These are phyloP conservation scores for Rhaphigaster nebulosa DNA, from an alignment of 2,888 invertebrate genomes.

Conservation along the genomic window DNA sequence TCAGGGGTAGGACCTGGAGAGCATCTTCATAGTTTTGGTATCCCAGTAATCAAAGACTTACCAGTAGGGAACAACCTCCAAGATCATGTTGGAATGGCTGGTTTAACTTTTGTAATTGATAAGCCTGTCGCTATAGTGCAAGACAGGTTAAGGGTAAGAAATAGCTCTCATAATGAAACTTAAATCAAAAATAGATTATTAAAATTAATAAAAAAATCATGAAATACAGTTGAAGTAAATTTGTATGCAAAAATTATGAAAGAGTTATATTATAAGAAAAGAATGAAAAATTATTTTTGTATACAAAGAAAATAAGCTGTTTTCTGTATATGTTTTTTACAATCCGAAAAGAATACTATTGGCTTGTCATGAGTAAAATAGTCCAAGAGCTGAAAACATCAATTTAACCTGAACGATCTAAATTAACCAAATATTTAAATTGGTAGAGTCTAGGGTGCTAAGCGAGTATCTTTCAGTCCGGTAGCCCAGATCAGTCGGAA, in stretches of 20 bases:
- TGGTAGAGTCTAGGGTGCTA: no score
- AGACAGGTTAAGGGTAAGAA: constrained; percentile 71
- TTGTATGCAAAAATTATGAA: background rate
- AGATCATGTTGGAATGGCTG: constrained; percentile 87
- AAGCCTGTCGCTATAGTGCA: constrained; percentile 88
- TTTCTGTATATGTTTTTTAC: no score
- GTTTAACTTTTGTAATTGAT: constrained; percentile 83
- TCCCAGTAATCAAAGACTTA: constrained; percentile 81
- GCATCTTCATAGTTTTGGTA: constrained; percentile 79
- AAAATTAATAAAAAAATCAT: background rate
- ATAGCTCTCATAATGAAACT: background rate
- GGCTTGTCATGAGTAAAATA: no score
- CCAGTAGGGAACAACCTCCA: constrained; percentile 83
- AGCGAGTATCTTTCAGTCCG: no score
- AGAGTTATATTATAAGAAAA: background rate
- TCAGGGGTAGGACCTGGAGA: constrained; percentile 85
- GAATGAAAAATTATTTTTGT: no score
- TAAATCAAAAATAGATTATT: background rate
- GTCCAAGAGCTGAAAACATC: no score
- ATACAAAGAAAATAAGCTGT: no score
- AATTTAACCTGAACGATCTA: no score
- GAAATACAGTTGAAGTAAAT: background rate
- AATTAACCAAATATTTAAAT: no score
- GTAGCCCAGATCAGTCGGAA: no score
- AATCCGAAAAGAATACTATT: no score